These are phyloP conservation scores for Rhinopithecus roxellana DNA, from an alignment of 2,113 vertebrate species.

Conservation along the genomic window DNA sequence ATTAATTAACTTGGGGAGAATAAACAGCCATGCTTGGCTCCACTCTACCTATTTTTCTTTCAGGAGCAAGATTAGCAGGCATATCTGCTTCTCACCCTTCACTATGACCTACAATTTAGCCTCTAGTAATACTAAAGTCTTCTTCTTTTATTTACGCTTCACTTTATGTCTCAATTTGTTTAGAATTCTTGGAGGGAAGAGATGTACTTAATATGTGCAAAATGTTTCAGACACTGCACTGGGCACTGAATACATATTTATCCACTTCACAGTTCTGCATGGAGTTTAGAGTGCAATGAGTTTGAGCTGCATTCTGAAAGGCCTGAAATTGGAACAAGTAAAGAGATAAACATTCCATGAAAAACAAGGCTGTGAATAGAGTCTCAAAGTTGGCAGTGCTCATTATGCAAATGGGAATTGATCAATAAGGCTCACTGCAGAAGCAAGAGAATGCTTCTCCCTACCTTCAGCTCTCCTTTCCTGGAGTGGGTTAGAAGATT, in stretches of 20 bases:
- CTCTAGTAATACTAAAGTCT: not conserved
- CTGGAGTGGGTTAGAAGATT: not conserved
- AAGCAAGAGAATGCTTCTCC: not conserved
- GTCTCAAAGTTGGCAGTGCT: not conserved
- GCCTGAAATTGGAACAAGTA: not conserved
- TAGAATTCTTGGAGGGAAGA: slow-evolving; percentile 9
- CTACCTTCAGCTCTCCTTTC: not conserved
- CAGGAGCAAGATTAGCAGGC: not conserved
- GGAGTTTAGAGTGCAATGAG: not conserved
- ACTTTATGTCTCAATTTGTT: not conserved
- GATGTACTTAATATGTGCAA: not conserved
- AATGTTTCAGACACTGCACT: not conserved
- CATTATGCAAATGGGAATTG: not conserved
- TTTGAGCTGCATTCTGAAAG: not conserved
- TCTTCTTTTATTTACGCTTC: not conserved
- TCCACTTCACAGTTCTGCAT: not conserved
- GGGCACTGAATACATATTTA: not conserved
- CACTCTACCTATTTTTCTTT: not conserved
- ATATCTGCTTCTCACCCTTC: not conserved
- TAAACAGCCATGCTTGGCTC: not conserved
- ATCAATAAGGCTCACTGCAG: not conserved
- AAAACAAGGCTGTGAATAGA: not conserved
- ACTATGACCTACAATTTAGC: not conserved
- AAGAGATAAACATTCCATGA: not conserved
- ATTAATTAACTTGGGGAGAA: not conserved